These are phyloP conservation scores for Lithobius niger DNA, from an alignment of 1,140 invertebrate species.

Conservation along the genomic window DNA sequence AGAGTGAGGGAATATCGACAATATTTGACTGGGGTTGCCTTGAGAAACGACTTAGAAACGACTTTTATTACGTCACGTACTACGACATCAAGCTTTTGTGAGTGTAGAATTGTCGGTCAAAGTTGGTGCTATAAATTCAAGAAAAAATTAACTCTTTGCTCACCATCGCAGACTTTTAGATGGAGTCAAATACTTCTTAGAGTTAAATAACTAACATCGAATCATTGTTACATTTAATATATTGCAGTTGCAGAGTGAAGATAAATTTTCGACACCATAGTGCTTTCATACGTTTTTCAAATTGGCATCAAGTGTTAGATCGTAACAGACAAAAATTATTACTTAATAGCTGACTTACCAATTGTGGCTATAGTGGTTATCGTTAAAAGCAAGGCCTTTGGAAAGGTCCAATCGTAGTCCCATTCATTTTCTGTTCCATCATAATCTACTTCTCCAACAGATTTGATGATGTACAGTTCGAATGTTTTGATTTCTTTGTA, in stretches of 20 bases:
- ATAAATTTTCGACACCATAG: background rate
- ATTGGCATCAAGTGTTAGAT: background rate
- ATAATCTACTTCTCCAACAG: conserved; percentile 16
- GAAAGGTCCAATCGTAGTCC: conserved; percentile 22
- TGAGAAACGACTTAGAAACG: too few relatives aligned
- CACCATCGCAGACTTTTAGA: background rate
- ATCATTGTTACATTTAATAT: background rate
- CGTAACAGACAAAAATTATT: too few relatives aligned
- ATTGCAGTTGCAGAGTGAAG: background rate
- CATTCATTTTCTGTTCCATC: conserved; percentile 22
- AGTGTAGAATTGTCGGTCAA: too few relatives aligned
- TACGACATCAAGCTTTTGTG: too few relatives aligned
- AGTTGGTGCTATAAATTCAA: too few relatives aligned
- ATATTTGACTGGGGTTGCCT: too few relatives aligned
- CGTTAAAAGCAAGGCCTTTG: conserved; percentile 22
- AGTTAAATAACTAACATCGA: background rate
- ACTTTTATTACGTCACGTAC: too few relatives aligned
- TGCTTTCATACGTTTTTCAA: background rate
- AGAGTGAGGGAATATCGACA: too few relatives aligned
- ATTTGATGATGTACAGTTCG: conserved; percentile 20
- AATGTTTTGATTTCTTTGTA: conserved; percentile 17
- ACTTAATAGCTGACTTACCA: conserved; percentile 15
- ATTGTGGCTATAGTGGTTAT: conserved; percentile 26
- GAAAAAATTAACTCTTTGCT: too few relatives aligned
- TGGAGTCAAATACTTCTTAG: background rate